A percentile compares a stretch with the other conserved stretches of the same genome.
Conservation (phyloP, 2,888 invertebrate species). For the Platycheirus albimanus region DNA sequence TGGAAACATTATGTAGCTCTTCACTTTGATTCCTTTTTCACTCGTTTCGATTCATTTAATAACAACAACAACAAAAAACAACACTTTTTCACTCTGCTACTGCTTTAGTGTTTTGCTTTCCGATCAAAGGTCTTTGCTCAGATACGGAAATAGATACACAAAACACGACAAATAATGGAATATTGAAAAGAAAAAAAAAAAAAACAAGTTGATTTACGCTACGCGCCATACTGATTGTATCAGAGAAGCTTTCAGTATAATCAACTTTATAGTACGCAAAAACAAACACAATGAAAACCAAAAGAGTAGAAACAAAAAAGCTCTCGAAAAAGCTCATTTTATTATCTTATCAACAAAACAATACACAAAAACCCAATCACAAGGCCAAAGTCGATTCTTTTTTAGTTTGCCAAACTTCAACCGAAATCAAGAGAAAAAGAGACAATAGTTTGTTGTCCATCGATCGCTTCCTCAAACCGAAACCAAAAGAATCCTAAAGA, state of each 20-base stretch:
- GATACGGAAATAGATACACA: no score
- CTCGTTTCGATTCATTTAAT: no score
- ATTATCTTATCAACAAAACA: constrained; percentile 43
- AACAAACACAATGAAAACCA: neutral
- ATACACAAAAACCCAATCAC: constrained; percentile 3
- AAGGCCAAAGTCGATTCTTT: constrained; percentile 57
- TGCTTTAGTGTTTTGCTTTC: no score
- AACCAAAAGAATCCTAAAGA: constrained; percentile 6
- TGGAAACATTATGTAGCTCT: no score
- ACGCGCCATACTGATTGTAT: constrained; percentile 25
- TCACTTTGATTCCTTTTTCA: no score
- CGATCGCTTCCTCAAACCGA: constrained; percentile 4
- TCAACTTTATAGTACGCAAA: constrained; percentile 5
- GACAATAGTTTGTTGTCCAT: constrained; percentile 6
- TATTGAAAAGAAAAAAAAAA: no score
- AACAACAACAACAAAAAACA: no score
- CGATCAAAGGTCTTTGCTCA: no score
- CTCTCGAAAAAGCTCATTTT: constrained; percentile 21
- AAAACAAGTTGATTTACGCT: neutral
- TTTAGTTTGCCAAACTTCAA: no score
- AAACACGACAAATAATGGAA: no score
- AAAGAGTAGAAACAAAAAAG: constrained; percentile 27
- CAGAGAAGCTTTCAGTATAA: constrained; percentile 18
- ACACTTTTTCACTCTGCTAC: no score
- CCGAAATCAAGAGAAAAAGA: neutral